Conservation (phyloP, 2,797 vertebrate genomes). For the Paedocypris micromegethes region DNA sequence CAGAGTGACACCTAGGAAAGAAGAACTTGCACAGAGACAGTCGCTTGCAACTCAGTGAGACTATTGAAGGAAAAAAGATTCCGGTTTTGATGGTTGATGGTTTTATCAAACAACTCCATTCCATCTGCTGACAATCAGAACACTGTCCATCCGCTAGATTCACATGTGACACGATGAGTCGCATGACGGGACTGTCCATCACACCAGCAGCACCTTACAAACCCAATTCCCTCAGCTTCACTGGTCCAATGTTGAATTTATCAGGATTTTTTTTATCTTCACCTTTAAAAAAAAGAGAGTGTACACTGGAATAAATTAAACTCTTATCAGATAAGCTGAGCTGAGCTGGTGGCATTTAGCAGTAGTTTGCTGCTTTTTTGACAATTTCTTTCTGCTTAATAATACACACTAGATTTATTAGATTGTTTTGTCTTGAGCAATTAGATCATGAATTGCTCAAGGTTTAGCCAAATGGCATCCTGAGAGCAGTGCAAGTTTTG, state of each 20-base stretch:
- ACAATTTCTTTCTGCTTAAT: no score
- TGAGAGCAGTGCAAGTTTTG: no score
- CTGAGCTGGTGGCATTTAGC: neutral
- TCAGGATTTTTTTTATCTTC: constrained; percentile 21
- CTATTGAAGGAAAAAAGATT: constrained; percentile 9
- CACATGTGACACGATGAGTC: no score
- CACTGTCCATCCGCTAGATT: neutral
- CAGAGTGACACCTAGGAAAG: constrained; percentile 23
- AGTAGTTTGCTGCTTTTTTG: no score
- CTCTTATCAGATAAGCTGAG: constrained; percentile 22
- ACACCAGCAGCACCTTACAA: constrained; percentile 6
- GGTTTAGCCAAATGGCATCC: no score
- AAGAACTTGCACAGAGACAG: constrained; percentile 22
- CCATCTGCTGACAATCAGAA: constrained; percentile 45
- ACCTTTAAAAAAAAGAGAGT: constrained; percentile 16
- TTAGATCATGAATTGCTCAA: no score
- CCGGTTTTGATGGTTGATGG: constrained; percentile 49
- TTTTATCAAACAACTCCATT: constrained; percentile 48
- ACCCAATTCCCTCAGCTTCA: constrained; percentile 24
- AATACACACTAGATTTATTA: no score
- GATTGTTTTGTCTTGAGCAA: no score
- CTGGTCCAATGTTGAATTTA: constrained; percentile 29
- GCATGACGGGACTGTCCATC: neutral
- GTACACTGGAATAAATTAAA: constrained; percentile 12
- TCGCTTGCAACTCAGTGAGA: constrained; percentile 5